A percentile compares a stretch with the other conserved stretches of the same genome.
phyloP scores from a whole-genome alignment of 2,797 vertebrate species.

The Valencia hispanica region DNA sequence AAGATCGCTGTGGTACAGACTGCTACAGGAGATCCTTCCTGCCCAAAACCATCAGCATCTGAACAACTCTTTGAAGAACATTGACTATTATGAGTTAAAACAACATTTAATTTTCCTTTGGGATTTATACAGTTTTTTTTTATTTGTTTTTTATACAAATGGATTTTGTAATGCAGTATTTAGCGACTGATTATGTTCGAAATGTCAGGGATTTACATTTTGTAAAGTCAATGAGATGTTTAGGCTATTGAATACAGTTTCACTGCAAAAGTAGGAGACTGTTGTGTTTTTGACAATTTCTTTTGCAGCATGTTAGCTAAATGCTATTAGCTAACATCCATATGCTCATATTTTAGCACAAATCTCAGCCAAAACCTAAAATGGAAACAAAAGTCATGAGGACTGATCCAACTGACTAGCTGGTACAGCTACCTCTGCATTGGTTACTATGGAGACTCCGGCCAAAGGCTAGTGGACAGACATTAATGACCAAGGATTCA shows the following conservation, averaged over 20 bases:
- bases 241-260: not conserved
- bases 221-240: not conserved
- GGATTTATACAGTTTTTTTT: too few species aligned
- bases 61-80: too few species aligned
- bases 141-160: not conserved
- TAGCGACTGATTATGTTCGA: not conserved
- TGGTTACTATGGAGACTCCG: not conserved
- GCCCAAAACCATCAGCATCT: too few species aligned
- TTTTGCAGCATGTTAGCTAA: not conserved
- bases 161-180: not conserved
- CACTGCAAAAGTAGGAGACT: not conserved
- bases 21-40: too few species aligned
- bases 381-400: too few species aligned
- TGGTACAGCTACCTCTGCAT: not conserved
- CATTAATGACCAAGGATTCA: not conserved
- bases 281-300: not conserved
- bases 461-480: not conserved
- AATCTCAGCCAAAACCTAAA: not conserved
- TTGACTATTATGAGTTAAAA: too few species aligned
- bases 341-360: not conserved
- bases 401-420: too few species aligned
- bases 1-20: too few species aligned
- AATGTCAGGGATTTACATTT: not conserved
- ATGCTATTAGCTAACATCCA: not conserved
- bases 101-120: too few species aligned